Evolutionary conservation across 2,888 invertebrate species (phyloP).

Genomic region (Eupithecia insigniata): DNA sequence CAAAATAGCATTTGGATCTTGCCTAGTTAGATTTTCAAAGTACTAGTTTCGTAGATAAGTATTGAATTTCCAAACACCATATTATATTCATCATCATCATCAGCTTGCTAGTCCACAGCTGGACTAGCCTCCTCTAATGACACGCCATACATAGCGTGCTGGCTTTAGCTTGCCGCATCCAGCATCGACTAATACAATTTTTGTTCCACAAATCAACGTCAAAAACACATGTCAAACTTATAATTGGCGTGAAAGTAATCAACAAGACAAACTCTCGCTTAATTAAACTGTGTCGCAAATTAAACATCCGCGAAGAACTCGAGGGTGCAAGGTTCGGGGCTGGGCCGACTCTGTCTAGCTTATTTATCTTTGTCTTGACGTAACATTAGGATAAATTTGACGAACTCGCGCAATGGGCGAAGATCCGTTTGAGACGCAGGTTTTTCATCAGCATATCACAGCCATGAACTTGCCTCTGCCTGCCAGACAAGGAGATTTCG

Average conservation of each 20-base stretch:
- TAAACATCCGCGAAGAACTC: conserved; percentile 72
- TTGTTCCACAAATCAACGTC: conserved; percentile 59
- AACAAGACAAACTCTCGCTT: conserved; percentile 79
- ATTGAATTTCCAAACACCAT: too few species aligned
- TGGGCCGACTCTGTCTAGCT: conserved; percentile 10
- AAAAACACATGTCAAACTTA: conserved; percentile 72
- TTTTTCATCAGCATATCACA: too few species aligned
- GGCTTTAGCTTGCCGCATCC: too few species aligned
- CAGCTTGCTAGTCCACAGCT: too few species aligned
- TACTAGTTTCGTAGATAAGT: background rate
- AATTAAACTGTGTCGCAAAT: conserved; percentile 81
- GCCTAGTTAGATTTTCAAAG: background rate
- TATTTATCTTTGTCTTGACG: conserved; percentile 11
- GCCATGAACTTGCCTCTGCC: too few species aligned
- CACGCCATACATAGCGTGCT: too few species aligned
- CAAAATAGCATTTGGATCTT: background rate
- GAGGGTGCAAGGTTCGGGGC: conserved; percentile 41
- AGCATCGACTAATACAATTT: too few species aligned
- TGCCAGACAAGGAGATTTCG: too few species aligned
- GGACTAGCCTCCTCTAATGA: too few species aligned
- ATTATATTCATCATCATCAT: too few species aligned
- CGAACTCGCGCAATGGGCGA: background rate
- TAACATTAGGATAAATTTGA: conserved; percentile 4
- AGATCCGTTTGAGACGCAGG: background rate
- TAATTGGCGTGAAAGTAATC: conserved; percentile 79